Conservation (phyloP, 2,888 invertebrate species). For the Patella depressa region DNA sequence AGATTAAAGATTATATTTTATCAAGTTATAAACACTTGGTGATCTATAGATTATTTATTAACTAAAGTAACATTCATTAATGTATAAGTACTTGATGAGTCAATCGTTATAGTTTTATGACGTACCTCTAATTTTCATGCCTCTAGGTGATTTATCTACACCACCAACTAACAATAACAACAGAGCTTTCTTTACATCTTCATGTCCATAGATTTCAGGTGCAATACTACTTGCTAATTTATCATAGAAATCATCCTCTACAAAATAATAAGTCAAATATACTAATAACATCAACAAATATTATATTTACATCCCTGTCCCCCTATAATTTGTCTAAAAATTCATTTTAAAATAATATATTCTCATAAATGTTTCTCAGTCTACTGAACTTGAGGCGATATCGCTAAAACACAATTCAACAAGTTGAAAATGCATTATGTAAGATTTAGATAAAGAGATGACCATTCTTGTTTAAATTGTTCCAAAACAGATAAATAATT, state of each 20-base stretch:
- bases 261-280: conserved; percentile 12
- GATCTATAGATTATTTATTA: background rate
- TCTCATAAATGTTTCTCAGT: too few species aligned
- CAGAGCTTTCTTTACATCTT: conserved; percentile 97
- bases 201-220: conserved; percentile 98
- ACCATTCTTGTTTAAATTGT: too few species aligned
- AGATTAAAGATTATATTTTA: background rate
- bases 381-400: too few species aligned
- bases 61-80: too few species aligned
- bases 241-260: conserved; percentile 90
- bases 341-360: too few species aligned
- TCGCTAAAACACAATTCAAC: too few species aligned
- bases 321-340: too few species aligned
- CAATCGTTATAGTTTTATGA: background rate
- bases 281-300: too few species aligned
- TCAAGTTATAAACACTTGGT: background rate
- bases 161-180: conserved; percentile 87
- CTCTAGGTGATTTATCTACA: conserved; percentile 85
- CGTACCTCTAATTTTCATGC: conserved; percentile 93
- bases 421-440: too few species aligned
- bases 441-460: too few species aligned
- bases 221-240: conserved; percentile 93
- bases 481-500: background rate
- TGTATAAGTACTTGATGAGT: too few species aligned
- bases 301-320: too few species aligned